Base-by-base conservation (phyloP, 2,888 invertebrate species). In the Nemurella pictetii region DNA sequence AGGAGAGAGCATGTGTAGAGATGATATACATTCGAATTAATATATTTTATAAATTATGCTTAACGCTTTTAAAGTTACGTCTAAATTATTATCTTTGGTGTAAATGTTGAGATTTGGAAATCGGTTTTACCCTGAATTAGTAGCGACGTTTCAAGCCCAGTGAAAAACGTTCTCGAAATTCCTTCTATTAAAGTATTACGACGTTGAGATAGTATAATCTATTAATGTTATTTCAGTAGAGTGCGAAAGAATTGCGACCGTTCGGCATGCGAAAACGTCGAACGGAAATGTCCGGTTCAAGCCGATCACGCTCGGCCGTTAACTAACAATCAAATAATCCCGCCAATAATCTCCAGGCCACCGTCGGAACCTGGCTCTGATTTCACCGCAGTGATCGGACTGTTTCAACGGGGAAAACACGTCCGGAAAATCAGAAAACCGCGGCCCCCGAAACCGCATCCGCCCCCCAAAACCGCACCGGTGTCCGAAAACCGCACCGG, bases 21-120 rank as follows among this genome's bases (percentile, higher is more conserved):
- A n/a, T n/a, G n/a, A 55, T 55, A 55, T 55, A 55, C 55, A 55
- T 55, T 55, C 55, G 55, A 55, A 80, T 80, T 80, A 82, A 82
- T 82, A 28, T 55, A 55, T 55, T 82, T 55, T 82, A 36, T 55
- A 82, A 82, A 82, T 72, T 72, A 82, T 82, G 82, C 81, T 72
- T 72, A 82, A 72, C 26, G 36, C 82, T 55, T 82, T 27, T 28
- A 82, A 72, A 29, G 26, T 55, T 72, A 55, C 20, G 12, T 55
- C 55, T 55, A 55, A 55, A 55, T 55, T 55, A 55, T 55, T 55
- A 55, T 55, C 55, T 55, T 55, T 55, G 3, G 55, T 55, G 55
- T 55, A 20, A 55, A 55, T 55, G 55, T 32, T 32, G 3, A 32
- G 4, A 9, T 32, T 32, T 9, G 32, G 9, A 5, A 32, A 32